Conservation (phyloP, 2,113 vertebrate genomes). For the Labrus mixtus region DNA sequence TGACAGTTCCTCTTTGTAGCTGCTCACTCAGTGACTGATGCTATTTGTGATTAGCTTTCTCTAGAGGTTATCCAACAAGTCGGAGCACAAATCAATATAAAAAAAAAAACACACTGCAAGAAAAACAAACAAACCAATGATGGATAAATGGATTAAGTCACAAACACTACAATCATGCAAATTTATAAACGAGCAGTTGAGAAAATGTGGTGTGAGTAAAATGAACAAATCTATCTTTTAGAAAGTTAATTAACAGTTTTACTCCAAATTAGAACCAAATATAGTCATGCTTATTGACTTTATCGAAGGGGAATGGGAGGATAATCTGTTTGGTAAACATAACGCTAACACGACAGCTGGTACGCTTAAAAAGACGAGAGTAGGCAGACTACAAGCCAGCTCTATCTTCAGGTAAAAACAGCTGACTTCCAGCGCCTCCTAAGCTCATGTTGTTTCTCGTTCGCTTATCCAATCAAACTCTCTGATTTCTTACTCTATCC, state of each 20-base stretch:
- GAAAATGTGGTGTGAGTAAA: conserved; percentile 9
- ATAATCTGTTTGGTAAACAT: not conserved
- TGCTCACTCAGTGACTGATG: not conserved
- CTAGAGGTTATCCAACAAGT: conserved; percentile 13
- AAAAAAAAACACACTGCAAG: not conserved
- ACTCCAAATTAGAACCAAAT: not conserved
- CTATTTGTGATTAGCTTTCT: conserved; percentile 10
- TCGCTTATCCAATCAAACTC: no score
- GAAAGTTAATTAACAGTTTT: not conserved
- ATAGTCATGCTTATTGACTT: not conserved
- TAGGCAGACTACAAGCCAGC: not conserved
- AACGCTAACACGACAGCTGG: not conserved
- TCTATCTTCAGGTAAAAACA: not conserved
- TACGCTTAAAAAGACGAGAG: not conserved
- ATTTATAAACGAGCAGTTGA: not conserved
- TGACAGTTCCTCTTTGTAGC: conserved; percentile 22
- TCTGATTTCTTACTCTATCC: no score
- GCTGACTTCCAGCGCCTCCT: not conserved
- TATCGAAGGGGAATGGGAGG: no score
- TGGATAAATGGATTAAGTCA: conserved; percentile 14
- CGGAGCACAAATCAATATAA: conserved; percentile 22
- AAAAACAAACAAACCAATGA: conserved; percentile 25
- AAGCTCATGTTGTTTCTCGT: no score
- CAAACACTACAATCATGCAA: conserved; percentile 16
- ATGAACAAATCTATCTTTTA: conserved; percentile 2